Evolutionary conservation across 1,140 invertebrate genomes (phyloP).

Genomic region (Brachionus manjavacas): DNA sequence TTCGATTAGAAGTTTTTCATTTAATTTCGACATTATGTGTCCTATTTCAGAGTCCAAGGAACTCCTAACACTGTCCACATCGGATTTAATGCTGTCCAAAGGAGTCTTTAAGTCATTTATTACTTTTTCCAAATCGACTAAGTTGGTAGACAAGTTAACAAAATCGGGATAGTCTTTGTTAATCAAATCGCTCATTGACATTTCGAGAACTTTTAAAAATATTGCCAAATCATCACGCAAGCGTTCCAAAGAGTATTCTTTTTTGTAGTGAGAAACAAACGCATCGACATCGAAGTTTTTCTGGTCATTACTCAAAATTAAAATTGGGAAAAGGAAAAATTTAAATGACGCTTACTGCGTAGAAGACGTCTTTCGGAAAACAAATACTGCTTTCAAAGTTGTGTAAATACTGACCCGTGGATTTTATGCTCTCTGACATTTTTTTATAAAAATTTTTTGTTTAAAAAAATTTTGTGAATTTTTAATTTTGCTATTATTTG

Average conservation of each 20-base stretch:
- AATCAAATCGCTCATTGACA: constrained; percentile 90
- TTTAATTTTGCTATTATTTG: not conserved
- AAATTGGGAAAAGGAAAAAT: not conserved
- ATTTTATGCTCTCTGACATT: not conserved
- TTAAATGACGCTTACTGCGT: not conserved
- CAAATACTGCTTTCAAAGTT: constrained; percentile 18
- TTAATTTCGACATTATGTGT: not conserved
- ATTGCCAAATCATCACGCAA: constrained; percentile 81
- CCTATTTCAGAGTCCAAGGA: not conserved
- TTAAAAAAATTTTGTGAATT: not conserved
- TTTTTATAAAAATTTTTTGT: not conserved
- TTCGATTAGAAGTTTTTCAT: constrained; percentile 31
- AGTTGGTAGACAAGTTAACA: constrained; percentile 86
- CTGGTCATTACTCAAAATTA: constrained; percentile 54
- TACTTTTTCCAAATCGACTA: constrained; percentile 78
- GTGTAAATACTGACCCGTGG: not conserved
- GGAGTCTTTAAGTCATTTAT: constrained; percentile 73
- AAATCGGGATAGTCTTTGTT: constrained; percentile 96
- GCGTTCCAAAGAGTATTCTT: constrained; percentile 73
- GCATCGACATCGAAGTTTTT: constrained; percentile 79
- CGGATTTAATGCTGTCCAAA: constrained; percentile 70
- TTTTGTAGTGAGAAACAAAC: constrained; percentile 78
- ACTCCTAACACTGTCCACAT: constrained; percentile 62
- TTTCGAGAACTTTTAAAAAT: constrained; percentile 79
- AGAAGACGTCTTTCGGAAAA: constrained; percentile 34